phyloP scores from a whole-genome alignment of 2,113 vertebrate genomes.

The Crypturellus undulatus region DNA sequence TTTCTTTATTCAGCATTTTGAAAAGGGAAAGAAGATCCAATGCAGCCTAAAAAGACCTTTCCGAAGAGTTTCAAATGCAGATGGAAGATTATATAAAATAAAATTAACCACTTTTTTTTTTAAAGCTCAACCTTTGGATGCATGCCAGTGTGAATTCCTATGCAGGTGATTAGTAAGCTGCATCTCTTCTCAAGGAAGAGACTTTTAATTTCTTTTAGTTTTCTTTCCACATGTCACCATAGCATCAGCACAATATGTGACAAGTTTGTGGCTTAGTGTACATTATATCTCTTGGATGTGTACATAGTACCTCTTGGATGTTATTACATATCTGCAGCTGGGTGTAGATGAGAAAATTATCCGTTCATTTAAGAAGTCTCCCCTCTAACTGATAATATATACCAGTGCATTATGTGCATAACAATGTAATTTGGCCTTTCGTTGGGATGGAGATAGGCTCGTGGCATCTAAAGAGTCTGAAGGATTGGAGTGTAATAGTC shows the following conservation, averaged over 20 bases:
- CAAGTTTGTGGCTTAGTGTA: background rate
- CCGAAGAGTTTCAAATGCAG: background rate
- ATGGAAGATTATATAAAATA: background rate
- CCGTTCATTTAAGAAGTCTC: background rate
- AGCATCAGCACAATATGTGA: background rate
- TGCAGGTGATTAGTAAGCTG: background rate
- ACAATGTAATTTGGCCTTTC: background rate
- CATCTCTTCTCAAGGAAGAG: background rate
- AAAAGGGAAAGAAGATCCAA: background rate
- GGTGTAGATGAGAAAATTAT: background rate
- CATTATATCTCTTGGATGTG: too few relatives aligned
- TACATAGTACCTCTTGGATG: background rate
- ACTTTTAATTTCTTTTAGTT: background rate
- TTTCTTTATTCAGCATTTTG: background rate
- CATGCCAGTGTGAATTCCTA: background rate
- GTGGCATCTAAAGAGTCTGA: background rate
- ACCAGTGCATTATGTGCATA: background rate
- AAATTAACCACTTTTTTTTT: background rate
- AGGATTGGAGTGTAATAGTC: background rate
- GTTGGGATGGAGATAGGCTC: background rate
- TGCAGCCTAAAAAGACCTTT: background rate
- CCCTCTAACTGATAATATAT: background rate
- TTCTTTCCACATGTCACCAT: background rate
- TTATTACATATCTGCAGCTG: background rate
- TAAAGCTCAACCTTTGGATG: background rate